Evolutionary conservation across 2,888 invertebrate species (phyloP), one percentile per base, ranked within the genome.

Genomic region (Agrotis exclamationis): DNA sequence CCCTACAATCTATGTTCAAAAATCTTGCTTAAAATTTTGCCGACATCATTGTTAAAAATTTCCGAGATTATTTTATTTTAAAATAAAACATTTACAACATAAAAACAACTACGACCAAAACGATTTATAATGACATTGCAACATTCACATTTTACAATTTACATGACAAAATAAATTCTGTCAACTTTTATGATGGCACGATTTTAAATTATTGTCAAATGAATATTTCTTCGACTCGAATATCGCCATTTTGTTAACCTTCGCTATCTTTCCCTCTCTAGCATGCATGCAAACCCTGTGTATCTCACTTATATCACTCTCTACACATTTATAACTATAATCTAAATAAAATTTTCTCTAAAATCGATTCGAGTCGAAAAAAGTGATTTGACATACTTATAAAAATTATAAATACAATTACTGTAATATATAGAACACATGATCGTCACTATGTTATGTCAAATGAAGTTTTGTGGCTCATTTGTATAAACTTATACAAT

Each of bases 101-200:
- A 74, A 76, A 71, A 85, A 80, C 67, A 64, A 85, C 66, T 85
- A 80, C 47, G 69, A 77, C 75, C 53, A 70, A 70, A 79, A 72
- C 65, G 63, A 72, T 77, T 64, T 78, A 66, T 68, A 72, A 70
- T 75, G 69, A 82, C 80, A 83, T 77, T 75, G 70, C 33, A 78
- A 83, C 65, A 62, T 74, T 80, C 33, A 59, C 59, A 71, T 77
- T 76, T 69, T 70, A 85, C 58, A 85, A 79, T 82, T 81, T 73
- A 78, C 56, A 74, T 53, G 82, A 85, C 75, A 79, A 80, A 79
- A 76, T 73, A 64, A 72, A 75, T 65, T 73, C 59, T 64, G 69
- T 76, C 74, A 73, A 77, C 71, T 78, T 76, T 62, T 76, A 74
- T 58, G 74, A 87, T 88, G 88, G 88, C 88, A 88, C 88, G 60